Conservation (phyloP, 35 echinoderm and acorn worm genomes). For the Ophiothrix spiculata region DNA sequence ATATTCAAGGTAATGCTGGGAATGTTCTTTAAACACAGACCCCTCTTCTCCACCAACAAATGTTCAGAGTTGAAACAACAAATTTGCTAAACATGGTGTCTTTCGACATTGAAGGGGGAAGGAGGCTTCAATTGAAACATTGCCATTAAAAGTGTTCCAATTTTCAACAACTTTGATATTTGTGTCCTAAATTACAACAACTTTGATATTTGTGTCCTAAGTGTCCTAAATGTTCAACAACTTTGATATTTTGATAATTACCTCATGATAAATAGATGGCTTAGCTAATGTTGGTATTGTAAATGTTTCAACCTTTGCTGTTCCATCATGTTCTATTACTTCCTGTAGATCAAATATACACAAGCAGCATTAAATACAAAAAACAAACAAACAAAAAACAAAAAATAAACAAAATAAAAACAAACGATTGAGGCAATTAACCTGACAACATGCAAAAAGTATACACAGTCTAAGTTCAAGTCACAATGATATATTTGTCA, state of each 20-base stretch:
- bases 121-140: not conserved
- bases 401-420: no score
- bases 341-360: constrained; percentile 60
- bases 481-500: no score
- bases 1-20: no score
- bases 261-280: constrained; percentile 98
- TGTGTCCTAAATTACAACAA: not conserved
- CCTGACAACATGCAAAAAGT: no score
- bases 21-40: no score
- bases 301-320: constrained; percentile 53
- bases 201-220: not conserved
- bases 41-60: no score
- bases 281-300: constrained; percentile 90
- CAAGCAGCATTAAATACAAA: no score
- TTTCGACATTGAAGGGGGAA: not conserved
- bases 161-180: not conserved
- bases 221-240: constrained; percentile 58
- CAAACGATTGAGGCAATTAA: no score
- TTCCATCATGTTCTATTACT: constrained; percentile 72
- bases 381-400: no score
- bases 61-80: no score
- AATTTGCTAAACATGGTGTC: not conserved
- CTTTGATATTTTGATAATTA: constrained; percentile 56
- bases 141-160: not conserved
- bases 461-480: no score